Percentiles rank a stretch among this genome's conserved stretches.
phyloP scores from a whole-genome alignment of 1,140 invertebrate species.

The Trichonephila clavipes region DNA sequence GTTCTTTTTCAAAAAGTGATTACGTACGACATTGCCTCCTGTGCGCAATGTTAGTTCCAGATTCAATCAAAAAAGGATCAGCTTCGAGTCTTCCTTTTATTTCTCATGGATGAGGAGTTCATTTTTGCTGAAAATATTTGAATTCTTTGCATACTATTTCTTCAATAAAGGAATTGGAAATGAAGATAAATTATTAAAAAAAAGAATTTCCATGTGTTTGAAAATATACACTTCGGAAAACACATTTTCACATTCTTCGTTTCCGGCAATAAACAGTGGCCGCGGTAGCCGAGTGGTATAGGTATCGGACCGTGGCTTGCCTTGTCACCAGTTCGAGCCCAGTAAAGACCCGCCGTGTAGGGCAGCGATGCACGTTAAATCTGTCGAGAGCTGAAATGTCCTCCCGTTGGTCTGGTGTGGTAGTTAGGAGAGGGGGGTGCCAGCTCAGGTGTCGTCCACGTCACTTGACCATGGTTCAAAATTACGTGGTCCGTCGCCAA shows the following conservation, averaged over 20 bases:
- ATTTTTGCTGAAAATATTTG: not conserved
- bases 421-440: too few species aligned
- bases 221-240: not conserved
- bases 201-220: not conserved
- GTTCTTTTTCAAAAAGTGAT: conserved; percentile 10
- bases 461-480: too few species aligned
- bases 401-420: too few species aligned
- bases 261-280: too few species aligned
- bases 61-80: conserved; percentile 11
- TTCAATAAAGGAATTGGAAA: not conserved
- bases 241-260: not conserved
- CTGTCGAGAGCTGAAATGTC: too few species aligned
- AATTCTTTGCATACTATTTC: not conserved
- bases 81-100: not conserved
- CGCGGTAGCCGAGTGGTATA: too few species aligned
- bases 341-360: too few species aligned
- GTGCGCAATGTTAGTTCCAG: not conserved
- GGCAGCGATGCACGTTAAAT: too few species aligned
- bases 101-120: not conserved
- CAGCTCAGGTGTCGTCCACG: too few species aligned
- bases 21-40: not conserved
- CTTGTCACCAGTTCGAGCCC: too few species aligned
- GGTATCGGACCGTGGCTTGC: too few species aligned
- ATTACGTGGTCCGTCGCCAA: too few species aligned
- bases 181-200: not conserved